Evolutionary conservation across 2,113 vertebrate species (phyloP).

Genomic region (Zosterops lateralis): DNA sequence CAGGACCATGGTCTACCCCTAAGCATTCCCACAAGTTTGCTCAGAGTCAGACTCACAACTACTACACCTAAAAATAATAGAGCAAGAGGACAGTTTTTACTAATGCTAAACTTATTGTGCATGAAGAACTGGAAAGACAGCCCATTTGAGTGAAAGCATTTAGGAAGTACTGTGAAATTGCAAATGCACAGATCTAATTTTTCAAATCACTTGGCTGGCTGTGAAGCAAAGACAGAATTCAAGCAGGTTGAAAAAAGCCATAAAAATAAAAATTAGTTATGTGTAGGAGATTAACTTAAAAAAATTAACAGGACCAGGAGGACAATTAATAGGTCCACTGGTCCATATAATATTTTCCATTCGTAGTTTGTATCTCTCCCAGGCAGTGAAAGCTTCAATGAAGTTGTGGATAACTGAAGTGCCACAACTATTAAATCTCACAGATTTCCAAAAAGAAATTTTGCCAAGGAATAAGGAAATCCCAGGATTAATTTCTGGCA

Average conservation of each 20-base stretch:
- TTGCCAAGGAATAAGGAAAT: background rate
- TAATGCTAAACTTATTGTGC: constrained; percentile 24
- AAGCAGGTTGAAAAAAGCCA: constrained; percentile 34
- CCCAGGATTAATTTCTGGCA: background rate
- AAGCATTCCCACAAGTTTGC: background rate
- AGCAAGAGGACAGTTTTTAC: constrained; percentile 17
- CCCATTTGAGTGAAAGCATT: constrained; percentile 57
- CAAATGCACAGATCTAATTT: constrained; percentile 70
- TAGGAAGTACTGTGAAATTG: constrained; percentile 65
- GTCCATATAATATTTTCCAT: constrained; percentile 85
- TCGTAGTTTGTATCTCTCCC: constrained; percentile 50
- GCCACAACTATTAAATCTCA: constrained; percentile 9
- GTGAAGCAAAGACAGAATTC: constrained; percentile 64
- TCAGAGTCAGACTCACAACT: background rate
- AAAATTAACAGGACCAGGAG: constrained; percentile 83
- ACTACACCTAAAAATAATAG: background rate
- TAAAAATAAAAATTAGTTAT: constrained; percentile 79
- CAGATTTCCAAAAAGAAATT: background rate
- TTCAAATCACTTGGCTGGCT: constrained; percentile 71
- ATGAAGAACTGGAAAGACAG: constrained; percentile 42
- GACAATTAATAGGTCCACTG: constrained; percentile 93
- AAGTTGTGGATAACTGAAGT: background rate
- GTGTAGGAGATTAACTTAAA: constrained; percentile 80
- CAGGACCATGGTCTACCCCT: background rate
- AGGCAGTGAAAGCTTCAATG: constrained; percentile 31